phyloP scores from a whole-genome alignment of 35 echinoderm and acorn worm genomes.

The Apostichopus japonicus region DNA sequence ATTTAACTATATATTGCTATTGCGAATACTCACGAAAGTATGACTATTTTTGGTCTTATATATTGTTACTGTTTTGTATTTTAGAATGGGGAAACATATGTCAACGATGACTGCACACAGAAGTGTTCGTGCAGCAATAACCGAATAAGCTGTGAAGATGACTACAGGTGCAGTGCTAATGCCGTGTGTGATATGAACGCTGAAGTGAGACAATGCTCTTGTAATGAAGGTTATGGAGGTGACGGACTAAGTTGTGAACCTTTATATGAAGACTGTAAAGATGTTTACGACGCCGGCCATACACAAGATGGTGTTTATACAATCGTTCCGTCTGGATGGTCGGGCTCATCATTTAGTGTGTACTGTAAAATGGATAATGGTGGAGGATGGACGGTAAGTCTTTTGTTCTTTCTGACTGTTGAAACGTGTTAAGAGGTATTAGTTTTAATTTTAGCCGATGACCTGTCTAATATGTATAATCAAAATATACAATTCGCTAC shows the following conservation, averaged over 20 bases:
- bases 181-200: not conserved
- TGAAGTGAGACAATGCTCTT: not conserved
- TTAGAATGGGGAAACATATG: not conserved
- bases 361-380: not conserved
- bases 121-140: not conserved
- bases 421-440: too few species aligned
- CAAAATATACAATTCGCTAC: not conserved
- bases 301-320: conserved; percentile 5
- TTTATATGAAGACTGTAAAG: conserved; percentile 3
- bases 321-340: not conserved
- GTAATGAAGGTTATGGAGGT: not conserved
- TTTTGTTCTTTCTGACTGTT: too few species aligned
- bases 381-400: not conserved
- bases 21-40: too few species aligned
- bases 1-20: too few species aligned
- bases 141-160: not conserved
- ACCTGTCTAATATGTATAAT: not conserved
- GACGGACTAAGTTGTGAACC: not conserved
- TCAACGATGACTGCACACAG: not conserved
- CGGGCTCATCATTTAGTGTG: not conserved
- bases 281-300: not conserved
- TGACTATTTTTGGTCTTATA: too few species aligned
- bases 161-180: not conserved
- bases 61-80: not conserved
- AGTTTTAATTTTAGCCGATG: not conserved